These are phyloP conservation scores for Ellobius talpinus DNA, from an alignment of 2,113 vertebrate genomes.

Conservation along the genomic window DNA sequence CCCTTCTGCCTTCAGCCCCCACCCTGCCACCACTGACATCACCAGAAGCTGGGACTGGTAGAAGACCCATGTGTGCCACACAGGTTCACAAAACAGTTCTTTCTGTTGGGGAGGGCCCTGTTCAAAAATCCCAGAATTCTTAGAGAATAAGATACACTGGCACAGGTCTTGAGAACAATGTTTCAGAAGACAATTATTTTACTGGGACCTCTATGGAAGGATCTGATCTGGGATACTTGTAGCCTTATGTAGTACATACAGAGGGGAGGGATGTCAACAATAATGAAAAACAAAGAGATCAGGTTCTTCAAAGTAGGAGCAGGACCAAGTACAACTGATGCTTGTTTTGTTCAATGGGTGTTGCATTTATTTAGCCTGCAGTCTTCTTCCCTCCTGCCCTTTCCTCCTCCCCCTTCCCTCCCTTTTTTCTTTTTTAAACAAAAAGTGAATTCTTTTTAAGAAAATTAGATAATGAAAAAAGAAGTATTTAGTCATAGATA, in stretches of 20 bases:
- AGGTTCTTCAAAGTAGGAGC: not conserved
- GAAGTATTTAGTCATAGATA: not conserved
- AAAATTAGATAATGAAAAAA: slow-evolving; percentile 13
- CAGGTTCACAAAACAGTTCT: not conserved
- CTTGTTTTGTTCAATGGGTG: not conserved
- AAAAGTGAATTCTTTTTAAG: not conserved
- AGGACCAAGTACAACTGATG: not conserved
- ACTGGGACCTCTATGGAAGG: not conserved
- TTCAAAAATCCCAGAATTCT: not conserved
- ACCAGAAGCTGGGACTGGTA: not conserved
- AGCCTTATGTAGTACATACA: not conserved
- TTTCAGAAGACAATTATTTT: not conserved
- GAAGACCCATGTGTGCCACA: not conserved
- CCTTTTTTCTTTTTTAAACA: rapidly evolving
- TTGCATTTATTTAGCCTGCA: not conserved
- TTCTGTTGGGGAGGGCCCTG: not conserved
- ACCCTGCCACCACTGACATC: not conserved
- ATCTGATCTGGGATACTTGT: not conserved
- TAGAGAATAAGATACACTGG: not conserved
- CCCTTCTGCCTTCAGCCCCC: slow-evolving; percentile 28
- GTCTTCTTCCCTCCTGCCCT: not conserved
- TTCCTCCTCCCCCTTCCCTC: not conserved
- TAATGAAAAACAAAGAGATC: not conserved
- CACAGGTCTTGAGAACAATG: not conserved
- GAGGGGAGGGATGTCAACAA: not conserved